Evolutionary conservation across 2,113 vertebrate species (phyloP).

Genomic region (Polypterus bichir): DNA sequence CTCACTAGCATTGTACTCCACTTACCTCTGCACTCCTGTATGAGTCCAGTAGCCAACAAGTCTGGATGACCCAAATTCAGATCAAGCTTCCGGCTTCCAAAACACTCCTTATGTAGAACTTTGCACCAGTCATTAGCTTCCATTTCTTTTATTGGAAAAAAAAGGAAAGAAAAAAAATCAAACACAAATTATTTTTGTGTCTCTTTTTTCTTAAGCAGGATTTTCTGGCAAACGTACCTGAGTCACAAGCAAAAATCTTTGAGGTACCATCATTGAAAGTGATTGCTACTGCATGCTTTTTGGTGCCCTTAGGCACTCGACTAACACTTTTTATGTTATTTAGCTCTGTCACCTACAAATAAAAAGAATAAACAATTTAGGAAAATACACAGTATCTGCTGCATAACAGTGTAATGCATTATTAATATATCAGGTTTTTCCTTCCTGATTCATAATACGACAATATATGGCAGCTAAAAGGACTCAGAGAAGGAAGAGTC

Average conservation of each 20-base stretch:
- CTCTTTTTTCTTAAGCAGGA: neutral
- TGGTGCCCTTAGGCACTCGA: constrained; percentile 53
- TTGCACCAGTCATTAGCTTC: constrained; percentile 74
- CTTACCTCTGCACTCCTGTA: constrained; percentile 68
- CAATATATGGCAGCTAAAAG: no score
- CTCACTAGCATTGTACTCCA: constrained; percentile 10
- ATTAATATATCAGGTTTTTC: no score
- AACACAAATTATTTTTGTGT: neutral
- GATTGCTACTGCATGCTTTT: constrained; percentile 60
- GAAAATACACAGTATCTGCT: no score
- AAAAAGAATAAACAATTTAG: neutral
- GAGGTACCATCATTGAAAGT: constrained; percentile 61
- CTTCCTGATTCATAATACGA: no score
- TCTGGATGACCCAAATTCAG: constrained; percentile 66
- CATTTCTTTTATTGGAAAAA: constrained; percentile 37
- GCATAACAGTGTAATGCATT: no score
- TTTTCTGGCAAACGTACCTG: constrained; percentile 42
- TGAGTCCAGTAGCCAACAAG: constrained; percentile 55
- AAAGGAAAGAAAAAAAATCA: neutral
- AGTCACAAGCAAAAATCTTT: constrained; percentile 66
- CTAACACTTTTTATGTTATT: constrained; percentile 52
- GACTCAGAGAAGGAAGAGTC: no score
- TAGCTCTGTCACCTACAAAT: constrained; percentile 62
- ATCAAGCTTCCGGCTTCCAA: constrained; percentile 49
- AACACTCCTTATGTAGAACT: constrained; percentile 59